Evolutionary conservation across 2,888 invertebrate genomes (phyloP).

Genomic region (Drosophila borealis): DNA sequence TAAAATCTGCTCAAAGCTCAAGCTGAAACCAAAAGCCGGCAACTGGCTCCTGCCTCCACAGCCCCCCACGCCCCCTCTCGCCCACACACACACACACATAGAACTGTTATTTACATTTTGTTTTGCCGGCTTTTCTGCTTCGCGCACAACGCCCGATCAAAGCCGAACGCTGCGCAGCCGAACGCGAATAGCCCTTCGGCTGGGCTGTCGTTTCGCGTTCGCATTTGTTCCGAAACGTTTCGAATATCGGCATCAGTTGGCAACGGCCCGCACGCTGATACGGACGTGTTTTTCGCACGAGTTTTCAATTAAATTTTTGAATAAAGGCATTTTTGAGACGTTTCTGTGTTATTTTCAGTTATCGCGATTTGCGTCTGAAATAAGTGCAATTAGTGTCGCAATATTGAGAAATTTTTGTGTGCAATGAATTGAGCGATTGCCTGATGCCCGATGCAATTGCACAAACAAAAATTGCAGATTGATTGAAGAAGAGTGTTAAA

Average conservation of each 20-base stretch:
- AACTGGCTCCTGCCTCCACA: conserved; percentile 6
- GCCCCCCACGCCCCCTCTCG: background rate
- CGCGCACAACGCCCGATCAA: conserved; percentile 14
- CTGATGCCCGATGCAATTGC: conserved; percentile 10
- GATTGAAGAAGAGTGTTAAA: conserved; percentile 23
- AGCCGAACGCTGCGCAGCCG: conserved; percentile 14
- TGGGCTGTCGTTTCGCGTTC: conserved; percentile 25
- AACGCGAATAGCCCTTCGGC: conserved; percentile 44
- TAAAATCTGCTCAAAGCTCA: conserved; percentile 71
- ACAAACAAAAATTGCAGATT: conserved; percentile 1
- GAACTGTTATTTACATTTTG: conserved; percentile 79
- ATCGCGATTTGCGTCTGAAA: conserved; percentile 68
- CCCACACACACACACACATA: no score
- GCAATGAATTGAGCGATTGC: conserved; percentile 63
- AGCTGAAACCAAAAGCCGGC: conserved; percentile 71
- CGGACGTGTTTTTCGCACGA: conserved; percentile 62
- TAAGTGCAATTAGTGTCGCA: conserved; percentile 69
- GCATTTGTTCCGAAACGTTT: conserved; percentile 47
- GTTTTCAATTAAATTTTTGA: background rate
- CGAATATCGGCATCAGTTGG: conserved; percentile 66
- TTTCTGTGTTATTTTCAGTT: conserved; percentile 67
- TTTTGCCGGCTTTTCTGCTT: conserved; percentile 73
- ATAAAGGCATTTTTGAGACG: conserved; percentile 26
- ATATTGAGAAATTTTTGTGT: conserved; percentile 41
- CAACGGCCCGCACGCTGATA: conserved; percentile 68